These are phyloP conservation scores for Lissonota sp. DNA, from an alignment of 2,888 invertebrate genomes.

Conservation along the genomic window DNA sequence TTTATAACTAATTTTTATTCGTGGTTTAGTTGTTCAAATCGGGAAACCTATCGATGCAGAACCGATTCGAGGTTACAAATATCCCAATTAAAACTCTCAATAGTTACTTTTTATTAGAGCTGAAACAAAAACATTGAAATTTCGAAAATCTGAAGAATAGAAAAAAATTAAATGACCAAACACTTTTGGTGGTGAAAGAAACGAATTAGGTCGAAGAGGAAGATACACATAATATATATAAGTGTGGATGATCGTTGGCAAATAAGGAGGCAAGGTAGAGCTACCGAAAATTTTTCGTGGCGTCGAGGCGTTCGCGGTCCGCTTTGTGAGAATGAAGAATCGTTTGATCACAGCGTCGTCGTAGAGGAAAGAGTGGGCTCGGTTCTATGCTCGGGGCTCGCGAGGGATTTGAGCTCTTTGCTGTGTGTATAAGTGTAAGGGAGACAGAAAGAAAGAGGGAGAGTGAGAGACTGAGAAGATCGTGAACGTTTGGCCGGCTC, in stretches of 20 bases:
- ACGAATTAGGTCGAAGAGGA: slow-evolving; percentile 28
- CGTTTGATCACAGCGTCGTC: slow-evolving; percentile 63
- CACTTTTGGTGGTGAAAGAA: slow-evolving; percentile 32
- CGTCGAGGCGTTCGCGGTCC: slow-evolving; percentile 45
- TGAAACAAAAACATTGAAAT: no score
- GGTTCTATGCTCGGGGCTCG: slow-evolving; percentile 53
- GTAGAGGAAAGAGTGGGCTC: slow-evolving; percentile 30
- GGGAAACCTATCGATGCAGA: no score
- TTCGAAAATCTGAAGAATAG: not conserved
- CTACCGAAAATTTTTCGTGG: slow-evolving; percentile 57
- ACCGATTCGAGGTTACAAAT: no score
- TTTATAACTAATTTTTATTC: no score
- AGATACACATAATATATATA: not conserved
- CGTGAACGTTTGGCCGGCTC: slow-evolving; percentile 71
- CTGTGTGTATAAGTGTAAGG: slow-evolving; percentile 14
- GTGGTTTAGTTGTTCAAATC: no score
- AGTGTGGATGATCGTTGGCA: slow-evolving; percentile 38
- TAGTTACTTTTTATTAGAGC: no score
- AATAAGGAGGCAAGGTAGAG: slow-evolving; percentile 25
- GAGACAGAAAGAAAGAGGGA: not conserved
- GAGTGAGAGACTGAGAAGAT: slow-evolving; percentile 27
- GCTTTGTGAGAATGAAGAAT: slow-evolving; percentile 68
- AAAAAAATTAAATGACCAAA: not conserved
- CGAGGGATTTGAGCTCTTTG: slow-evolving; percentile 12
- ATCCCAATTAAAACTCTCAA: no score